Conservation (phyloP, 1,140 invertebrate species). For the Choristoneura fumiferana region DNA sequence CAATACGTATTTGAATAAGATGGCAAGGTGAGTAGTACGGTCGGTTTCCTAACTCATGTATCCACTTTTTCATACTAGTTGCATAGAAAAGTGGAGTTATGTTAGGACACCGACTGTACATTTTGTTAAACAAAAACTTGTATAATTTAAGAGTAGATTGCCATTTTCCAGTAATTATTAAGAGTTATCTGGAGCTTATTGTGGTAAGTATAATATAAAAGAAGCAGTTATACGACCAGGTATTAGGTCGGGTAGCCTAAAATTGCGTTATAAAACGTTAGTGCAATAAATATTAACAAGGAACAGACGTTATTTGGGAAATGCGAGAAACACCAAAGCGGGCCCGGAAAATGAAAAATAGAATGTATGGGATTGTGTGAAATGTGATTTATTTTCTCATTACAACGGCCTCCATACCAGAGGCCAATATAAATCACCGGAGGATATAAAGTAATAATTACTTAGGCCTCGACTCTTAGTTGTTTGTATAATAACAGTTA, state of each 20-base stretch:
- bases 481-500: slow-evolving; percentile 2
- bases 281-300: slow-evolving; percentile 7
- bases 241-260: background rate
- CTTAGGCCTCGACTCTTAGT: background rate
- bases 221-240: background rate
- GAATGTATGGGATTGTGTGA: background rate
- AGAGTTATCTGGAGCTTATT: too few species aligned
- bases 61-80: too few species aligned
- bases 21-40: too few species aligned
- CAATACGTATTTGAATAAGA: too few species aligned
- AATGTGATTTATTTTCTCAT: slow-evolving; percentile 5
- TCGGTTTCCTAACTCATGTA: too few species aligned
- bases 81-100: too few species aligned
- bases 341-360: slow-evolving; percentile 4
- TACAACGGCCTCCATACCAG: background rate
- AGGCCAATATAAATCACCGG: background rate
- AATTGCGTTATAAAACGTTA: background rate
- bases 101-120: too few species aligned
- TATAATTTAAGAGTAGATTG: too few species aligned
- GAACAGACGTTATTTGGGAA: background rate
- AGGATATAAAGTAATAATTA: background rate
- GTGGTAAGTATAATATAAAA: too few species aligned
- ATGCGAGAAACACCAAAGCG: slow-evolving; percentile 1
- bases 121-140: too few species aligned
- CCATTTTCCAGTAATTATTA: too few species aligned